These are phyloP conservation scores for Mustela lutreola DNA, from an alignment of 2,113 vertebrate genomes.

Conservation along the genomic window DNA sequence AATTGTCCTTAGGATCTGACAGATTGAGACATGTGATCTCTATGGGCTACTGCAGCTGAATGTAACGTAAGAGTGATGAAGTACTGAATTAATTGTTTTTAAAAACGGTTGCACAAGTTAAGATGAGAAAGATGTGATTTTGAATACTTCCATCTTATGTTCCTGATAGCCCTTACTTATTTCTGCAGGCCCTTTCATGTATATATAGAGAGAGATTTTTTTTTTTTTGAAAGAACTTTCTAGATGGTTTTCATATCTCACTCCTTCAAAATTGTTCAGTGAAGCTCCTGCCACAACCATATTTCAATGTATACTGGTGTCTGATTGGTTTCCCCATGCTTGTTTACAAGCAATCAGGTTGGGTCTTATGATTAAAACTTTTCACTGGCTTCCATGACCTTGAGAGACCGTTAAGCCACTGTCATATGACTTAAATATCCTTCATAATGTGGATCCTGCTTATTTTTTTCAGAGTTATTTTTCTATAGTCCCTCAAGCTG, in stretches of 20 bases:
- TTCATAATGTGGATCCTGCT: not conserved
- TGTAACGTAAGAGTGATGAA: not conserved
- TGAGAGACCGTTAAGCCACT: not conserved
- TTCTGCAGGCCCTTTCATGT: not conserved
- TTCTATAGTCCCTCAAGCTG: not conserved
- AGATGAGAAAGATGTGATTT: not conserved
- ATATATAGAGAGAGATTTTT: no score
- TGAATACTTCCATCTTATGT: not conserved
- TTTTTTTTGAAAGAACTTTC: not conserved
- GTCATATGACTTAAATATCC: not conserved
- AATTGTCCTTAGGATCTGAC: not conserved
- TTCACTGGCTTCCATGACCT: not conserved
- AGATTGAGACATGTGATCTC: not conserved
- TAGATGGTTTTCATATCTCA: not conserved
- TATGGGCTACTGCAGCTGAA: not conserved
- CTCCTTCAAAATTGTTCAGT: not conserved
- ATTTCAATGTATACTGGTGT: fast-evolving
- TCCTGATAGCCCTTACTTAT: not conserved
- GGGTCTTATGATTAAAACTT: not conserved
- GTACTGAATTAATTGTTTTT: not conserved
- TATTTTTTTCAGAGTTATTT: not conserved
- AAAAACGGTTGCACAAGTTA: not conserved
- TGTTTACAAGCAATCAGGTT: not conserved
- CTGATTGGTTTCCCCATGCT: not conserved
- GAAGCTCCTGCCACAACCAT: not conserved